A percentile compares a stretch with the other conserved stretches of the same genome.
These are phyloP conservation scores for Andrena cerasifolii DNA, from an alignment of 1,140 invertebrate species.

Conservation along the genomic window DNA sequence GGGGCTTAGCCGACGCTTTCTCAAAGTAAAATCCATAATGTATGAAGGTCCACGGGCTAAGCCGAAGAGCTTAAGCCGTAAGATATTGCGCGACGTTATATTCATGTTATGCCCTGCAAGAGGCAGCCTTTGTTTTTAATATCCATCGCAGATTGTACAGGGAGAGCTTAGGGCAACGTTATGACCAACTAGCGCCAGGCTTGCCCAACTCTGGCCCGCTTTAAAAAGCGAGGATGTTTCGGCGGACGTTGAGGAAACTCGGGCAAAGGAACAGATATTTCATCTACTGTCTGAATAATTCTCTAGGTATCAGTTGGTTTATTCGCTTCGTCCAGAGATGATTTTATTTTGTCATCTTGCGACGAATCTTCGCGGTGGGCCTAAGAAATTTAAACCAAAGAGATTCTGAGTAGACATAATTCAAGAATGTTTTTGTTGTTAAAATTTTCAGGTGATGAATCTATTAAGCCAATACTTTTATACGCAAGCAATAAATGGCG, in stretches of 20 bases:
- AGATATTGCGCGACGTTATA: slow-evolving; percentile 81
- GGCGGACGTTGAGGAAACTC: too few relatives aligned
- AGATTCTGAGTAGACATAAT: too few relatives aligned
- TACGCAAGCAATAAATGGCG: too few relatives aligned
- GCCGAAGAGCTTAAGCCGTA: slow-evolving; percentile 75
- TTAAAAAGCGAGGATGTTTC: neutral
- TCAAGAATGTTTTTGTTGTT: too few relatives aligned
- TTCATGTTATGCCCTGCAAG: slow-evolving; percentile 79
- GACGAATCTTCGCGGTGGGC: too few relatives aligned
- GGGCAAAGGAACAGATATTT: neutral
- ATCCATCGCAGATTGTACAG: slow-evolving; percentile 69
- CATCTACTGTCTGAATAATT: neutral
- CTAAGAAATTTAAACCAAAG: too few relatives aligned
- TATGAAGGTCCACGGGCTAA: slow-evolving; percentile 79
- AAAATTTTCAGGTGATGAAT: too few relatives aligned
- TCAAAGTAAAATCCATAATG: slow-evolving; percentile 82
- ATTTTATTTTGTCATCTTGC: too few relatives aligned
- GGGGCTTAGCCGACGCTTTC: slow-evolving; percentile 62
- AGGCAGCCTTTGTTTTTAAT: slow-evolving; percentile 81
- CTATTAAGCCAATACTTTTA: too few relatives aligned
- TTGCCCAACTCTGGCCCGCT: slow-evolving; percentile 39
- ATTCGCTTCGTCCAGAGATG: too few relatives aligned
- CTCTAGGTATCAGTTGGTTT: too few relatives aligned
- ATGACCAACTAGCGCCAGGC: slow-evolving; percentile 45
- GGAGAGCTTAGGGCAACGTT: slow-evolving; percentile 59